Evolutionary conservation across 2,888 invertebrate species (phyloP).

Genomic region (Cantharis lateralis): DNA sequence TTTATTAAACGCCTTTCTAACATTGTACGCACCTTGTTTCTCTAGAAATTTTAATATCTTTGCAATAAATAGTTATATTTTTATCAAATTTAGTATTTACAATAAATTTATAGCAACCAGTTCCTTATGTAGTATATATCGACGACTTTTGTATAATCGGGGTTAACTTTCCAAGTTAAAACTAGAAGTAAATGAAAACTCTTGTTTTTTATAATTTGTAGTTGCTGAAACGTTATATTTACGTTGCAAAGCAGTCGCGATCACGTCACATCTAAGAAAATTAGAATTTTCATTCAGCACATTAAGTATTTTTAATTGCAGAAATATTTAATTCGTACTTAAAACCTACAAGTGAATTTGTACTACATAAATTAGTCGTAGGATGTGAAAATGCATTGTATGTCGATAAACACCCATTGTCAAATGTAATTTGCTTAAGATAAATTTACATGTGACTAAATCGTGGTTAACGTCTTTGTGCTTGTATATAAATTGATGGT

Average conservation of each 20-base stretch:
- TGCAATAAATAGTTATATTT: neutral
- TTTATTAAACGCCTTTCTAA: neutral
- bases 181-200: too few species aligned
- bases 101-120: neutral
- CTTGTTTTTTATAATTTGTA: too few species aligned
- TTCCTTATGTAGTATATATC: neutral
- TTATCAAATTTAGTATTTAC: neutral
- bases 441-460: slow-evolving; percentile 25
- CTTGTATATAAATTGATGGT: neutral
- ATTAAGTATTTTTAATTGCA: neutral
- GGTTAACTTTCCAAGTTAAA: neutral
- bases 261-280: neutral
- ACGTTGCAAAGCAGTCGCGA: neutral
- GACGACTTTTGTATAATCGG: neutral
- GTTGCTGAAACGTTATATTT: too few species aligned
- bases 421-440: slow-evolving; percentile 20
- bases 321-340: neutral
- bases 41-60: neutral
- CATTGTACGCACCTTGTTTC: neutral
- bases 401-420: slow-evolving; percentile 26
- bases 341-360: neutral
- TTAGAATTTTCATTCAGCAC: neutral
- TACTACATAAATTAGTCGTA: neutral
- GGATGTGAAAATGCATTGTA: slow-evolving; percentile 20
- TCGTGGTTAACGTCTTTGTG: neutral